Evolutionary conservation across 35 echinoderm and acorn worm genomes (phyloP).

Genomic region (Holothuria glaberrima): DNA sequence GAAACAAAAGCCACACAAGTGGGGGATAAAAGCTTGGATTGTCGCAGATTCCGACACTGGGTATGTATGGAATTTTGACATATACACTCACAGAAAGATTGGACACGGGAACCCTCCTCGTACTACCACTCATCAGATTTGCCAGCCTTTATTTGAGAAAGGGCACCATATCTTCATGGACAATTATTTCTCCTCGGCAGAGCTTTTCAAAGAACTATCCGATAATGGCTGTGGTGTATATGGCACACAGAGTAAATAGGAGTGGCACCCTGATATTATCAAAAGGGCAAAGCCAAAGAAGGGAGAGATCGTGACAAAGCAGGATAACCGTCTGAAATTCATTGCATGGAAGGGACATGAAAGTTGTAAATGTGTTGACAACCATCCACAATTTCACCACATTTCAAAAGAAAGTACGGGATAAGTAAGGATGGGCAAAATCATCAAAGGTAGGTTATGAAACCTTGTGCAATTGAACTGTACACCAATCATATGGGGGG

Average conservation of each 20-base stretch:
- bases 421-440: too few relatives aligned
- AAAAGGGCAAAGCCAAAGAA: slow-evolving; percentile 2
- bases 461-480: too few relatives aligned
- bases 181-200: background rate
- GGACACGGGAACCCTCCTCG: background rate
- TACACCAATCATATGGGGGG: background rate
- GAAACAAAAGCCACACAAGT: background rate
- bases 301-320: background rate
- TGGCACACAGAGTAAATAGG: background rate
- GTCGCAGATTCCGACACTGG: background rate
- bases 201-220: background rate
- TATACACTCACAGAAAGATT: background rate
- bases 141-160: background rate
- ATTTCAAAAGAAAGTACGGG: too few relatives aligned
- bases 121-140: background rate
- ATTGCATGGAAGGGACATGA: slow-evolving; percentile 6
- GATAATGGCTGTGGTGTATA: background rate
- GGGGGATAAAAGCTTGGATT: background rate
- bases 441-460: too few relatives aligned
- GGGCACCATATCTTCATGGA: background rate
- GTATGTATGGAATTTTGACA: background rate
- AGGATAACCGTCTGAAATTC: background rate
- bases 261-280: background rate
- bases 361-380: background rate
- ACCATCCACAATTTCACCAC: background rate